Evolutionary conservation across 2,888 invertebrate species (phyloP).

Genomic region (Phalera bucephala): DNA sequence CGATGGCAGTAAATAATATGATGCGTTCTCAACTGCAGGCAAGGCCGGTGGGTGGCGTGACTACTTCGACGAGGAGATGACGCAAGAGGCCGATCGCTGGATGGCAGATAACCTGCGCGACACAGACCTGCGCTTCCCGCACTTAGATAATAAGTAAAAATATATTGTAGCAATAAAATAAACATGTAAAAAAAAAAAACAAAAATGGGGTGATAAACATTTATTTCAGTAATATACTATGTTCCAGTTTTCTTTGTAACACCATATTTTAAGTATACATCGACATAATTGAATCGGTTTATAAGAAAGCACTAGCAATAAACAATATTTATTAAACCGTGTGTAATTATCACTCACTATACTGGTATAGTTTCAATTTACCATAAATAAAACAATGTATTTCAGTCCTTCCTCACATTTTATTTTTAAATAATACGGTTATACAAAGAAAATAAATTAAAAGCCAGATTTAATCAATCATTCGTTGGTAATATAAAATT

Average conservation of each 20-base stretch:
- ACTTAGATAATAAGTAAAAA: slow-evolving; percentile 21
- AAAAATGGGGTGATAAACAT: slow-evolving; percentile 72
- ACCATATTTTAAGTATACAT: slow-evolving; percentile 78
- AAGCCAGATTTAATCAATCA: slow-evolving; percentile 80
- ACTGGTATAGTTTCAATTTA: slow-evolving; percentile 51
- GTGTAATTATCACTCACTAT: slow-evolving; percentile 47
- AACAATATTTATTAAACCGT: slow-evolving; percentile 51
- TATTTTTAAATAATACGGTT: slow-evolving; percentile 81
- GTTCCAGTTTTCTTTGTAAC: slow-evolving; percentile 80
- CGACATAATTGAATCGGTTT: slow-evolving; percentile 54
- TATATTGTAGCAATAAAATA: too few relatives aligned
- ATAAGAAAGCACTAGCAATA: slow-evolving; percentile 58
- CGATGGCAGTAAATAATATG: too few relatives aligned
- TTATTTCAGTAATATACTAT: slow-evolving; percentile 80
- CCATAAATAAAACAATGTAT: slow-evolving; percentile 78
- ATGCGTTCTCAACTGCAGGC: too few relatives aligned
- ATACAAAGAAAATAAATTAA: slow-evolving; percentile 82
- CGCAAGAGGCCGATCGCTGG: slow-evolving; percentile 86
- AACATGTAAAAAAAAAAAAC: too few relatives aligned
- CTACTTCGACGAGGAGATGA: slow-evolving; percentile 87
- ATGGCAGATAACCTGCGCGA: slow-evolving; percentile 84
- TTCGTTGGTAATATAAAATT: slow-evolving; percentile 83
- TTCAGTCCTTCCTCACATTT: slow-evolving; percentile 78
- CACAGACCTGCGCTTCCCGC: slow-evolving; percentile 84
- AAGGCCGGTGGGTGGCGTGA: slow-evolving; percentile 87